A percentile compares a stretch with the other conserved stretches of the same genome.
phyloP scores from a whole-genome alignment of 2,888 invertebrate genomes.

The Proisotoma minuta region DNA sequence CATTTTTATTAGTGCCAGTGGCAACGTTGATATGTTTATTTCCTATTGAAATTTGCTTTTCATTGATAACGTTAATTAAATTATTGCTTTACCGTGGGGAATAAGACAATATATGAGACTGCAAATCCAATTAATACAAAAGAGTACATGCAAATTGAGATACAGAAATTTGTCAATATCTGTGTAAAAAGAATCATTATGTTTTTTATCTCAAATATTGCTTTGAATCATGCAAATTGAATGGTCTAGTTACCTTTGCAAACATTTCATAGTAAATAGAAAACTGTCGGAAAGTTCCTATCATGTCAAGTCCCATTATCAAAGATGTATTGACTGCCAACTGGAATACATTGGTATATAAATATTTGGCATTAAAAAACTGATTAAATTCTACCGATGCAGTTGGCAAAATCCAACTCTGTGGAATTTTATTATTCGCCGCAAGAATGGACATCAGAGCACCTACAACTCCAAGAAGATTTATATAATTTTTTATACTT shows the following conservation, averaged over 20 bases:
- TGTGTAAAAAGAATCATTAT: slow-evolving; percentile 10
- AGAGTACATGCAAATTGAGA: slow-evolving; percentile 33
- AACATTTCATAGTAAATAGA: slow-evolving; percentile 41
- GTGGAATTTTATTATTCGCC: too few relatives aligned
- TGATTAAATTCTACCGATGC: too few relatives aligned
- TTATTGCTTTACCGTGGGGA: slow-evolving; percentile 26
- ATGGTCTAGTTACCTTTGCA: slow-evolving; percentile 22
- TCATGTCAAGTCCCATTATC: slow-evolving; percentile 25
- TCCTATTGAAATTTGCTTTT: background rate
- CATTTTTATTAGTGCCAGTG: slow-evolving; percentile 29
- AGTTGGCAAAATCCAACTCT: too few relatives aligned
- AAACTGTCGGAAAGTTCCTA: slow-evolving; percentile 30
- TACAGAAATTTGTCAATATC: slow-evolving; percentile 35
- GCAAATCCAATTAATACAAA: slow-evolving; percentile 34
- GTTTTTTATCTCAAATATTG: background rate
- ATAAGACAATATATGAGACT: slow-evolving; percentile 37
- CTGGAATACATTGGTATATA: too few relatives aligned
- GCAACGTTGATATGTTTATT: slow-evolving; percentile 11
- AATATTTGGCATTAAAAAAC: too few relatives aligned
- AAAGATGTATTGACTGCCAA: too few relatives aligned
- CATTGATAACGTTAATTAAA: too few relatives aligned
- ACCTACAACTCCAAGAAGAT: too few relatives aligned
- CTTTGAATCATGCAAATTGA: background rate
- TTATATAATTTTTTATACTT: too few relatives aligned
- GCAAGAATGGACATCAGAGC: too few relatives aligned